Base-by-base conservation (phyloP, 2,113 vertebrate genomes). In the Pogonocichla stellata region DNA sequence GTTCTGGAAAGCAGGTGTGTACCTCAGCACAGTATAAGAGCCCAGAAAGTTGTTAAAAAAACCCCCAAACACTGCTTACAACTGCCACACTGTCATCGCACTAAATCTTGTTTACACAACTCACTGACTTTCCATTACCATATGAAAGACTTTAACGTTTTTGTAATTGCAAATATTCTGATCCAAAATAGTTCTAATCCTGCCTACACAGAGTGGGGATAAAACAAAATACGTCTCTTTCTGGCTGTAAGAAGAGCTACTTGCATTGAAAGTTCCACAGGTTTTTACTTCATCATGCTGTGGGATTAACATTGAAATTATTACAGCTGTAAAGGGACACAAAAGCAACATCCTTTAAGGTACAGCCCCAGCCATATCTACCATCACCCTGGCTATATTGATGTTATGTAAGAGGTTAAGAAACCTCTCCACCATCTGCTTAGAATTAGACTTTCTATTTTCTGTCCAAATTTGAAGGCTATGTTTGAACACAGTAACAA, bases 61-160 rank as follows among this genome's bases (percentile, higher is more conserved):
- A n/a, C n/a, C 4, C n/a, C 18, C 19, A 73, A 70, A 56, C 14
- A n/a, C 3, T 61, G 29, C 42, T 83, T 75, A 81, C 36, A 65
- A 71, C 43, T 64, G 79, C 5, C 2, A 82, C 29, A 60, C 29
- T 67, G 40, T 77, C 58, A 91, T 82, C 47, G 3, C 57, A 65
- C 69, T 61, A 85, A 78, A 36, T 81, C 61, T 96, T 89, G 95
- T 67, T 98, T 92, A 86, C 34, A 80, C 50, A 93, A 80, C 19
- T 88, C 58, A 85, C 58, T 77, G 65, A 81, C 62, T 96, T 86
- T 82, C 78, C 40, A 73, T 70, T 85, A 95, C 57, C 60, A 92
- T 58, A 50, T 36, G 71, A 92, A 96, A 83, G n/a, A 42, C 79
- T 72, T 58, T 31, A 15, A 50, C 71, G n/a, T 53, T 95, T 93